Evolutionary conservation across 2,113 vertebrate species (phyloP), one percentile per base, ranked within the genome.

Genomic region (Sinocyclocheilus rhinocerous): DNA sequence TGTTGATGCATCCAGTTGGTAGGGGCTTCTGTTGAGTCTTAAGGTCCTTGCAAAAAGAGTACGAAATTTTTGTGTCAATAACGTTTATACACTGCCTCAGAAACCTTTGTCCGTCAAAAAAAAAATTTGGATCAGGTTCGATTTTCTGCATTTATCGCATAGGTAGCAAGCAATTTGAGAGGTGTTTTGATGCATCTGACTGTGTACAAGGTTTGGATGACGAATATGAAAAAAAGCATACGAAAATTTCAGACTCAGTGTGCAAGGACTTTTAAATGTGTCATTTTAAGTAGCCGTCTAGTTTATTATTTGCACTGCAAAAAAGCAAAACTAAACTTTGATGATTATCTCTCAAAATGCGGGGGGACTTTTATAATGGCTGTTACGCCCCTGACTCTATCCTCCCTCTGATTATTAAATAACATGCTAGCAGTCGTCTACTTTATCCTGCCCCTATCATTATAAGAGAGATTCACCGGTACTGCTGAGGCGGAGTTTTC

Each of bases 401-500:
- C 63, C 81, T 57, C 26, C 29, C 77, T 78, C 85, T 87, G 85
- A 85, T 88, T 84, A 87, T 85, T 89, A 87, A 88, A 89, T 87
- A 84, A 86, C 67, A 86, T 88, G 86, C 82, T 80, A 83, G 48
- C 76, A 69, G 55, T 85, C 63, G 63, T 76, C 83, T 77, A 72
- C 72, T 87, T 85, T 36, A 48, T 85, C 84, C 83, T 59, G 63
- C 85, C 57, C 63, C 83, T 79, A 69, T 87, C 85, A 88, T 87
- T 88, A 87, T 83, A 65, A 86, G 75, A 81, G 87, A 90, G 83
- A 87, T 84, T 81, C 63, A 50, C 69, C n/a, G 79, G 42, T 84
- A 75, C 57, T 87, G 89, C 89, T 88, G 89, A 90, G 75, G 80
- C 11, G 10, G 83, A 80, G 67, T 88, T 90, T 90, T 90, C 89